These are phyloP conservation scores for Crocuta crocuta DNA, from an alignment of 2,113 vertebrate species.

Conservation along the genomic window DNA sequence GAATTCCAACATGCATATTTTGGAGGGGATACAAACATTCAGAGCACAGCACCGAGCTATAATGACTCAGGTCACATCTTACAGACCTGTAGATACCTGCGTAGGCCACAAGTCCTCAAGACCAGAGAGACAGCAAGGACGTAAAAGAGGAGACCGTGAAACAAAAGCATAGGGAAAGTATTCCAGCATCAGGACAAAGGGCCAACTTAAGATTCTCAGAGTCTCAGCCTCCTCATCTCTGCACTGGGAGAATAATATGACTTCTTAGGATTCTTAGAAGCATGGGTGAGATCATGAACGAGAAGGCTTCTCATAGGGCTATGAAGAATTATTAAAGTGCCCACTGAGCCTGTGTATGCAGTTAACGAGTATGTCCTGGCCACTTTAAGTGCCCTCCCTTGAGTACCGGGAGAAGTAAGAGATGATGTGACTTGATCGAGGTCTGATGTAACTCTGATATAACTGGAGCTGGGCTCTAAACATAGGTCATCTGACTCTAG, in stretches of 20 bases:
- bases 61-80: not conserved
- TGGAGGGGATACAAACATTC: not conserved
- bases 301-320: not conserved
- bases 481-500: not conserved
- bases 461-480: not conserved
- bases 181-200: not conserved
- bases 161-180: not conserved
- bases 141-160: not conserved
- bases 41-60: not conserved
- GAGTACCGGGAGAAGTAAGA: not conserved
- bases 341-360: not conserved
- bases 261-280: not conserved
- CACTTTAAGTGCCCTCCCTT: not conserved
- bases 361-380: not conserved
- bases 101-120: not conserved
- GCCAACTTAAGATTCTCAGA: not conserved
- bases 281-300: not conserved
- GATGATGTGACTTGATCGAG: not conserved
- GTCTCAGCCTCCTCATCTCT: not conserved
- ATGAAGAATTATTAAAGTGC: not conserved
- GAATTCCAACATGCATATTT: not conserved
- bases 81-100: not conserved
- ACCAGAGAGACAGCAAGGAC: not conserved
- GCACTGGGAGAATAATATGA: not conserved
- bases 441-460: not conserved